phyloP scores from a whole-genome alignment of 2,888 invertebrate species.

The Caenorhabditis becei region DNA sequence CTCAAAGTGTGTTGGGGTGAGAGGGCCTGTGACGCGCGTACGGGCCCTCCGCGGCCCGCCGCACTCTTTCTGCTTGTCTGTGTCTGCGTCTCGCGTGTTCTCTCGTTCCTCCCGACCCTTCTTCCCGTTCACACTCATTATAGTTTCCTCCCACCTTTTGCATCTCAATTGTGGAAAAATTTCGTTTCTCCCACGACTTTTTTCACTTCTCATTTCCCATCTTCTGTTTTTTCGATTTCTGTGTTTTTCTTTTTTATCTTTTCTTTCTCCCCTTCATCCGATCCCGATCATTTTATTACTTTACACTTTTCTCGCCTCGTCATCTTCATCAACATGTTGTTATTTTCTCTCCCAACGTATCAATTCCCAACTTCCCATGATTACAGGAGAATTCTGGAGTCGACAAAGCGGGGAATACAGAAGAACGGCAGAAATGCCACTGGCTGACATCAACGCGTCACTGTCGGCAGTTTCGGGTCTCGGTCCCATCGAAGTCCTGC shows the following conservation, averaged over 20 bases:
- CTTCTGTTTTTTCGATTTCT: not conserved
- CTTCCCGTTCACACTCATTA: conserved; percentile 50
- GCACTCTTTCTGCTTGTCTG: conserved; percentile 38
- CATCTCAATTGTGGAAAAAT: not conserved
- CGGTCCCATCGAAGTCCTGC: conserved; percentile 48
- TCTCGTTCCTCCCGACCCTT: conserved; percentile 8
- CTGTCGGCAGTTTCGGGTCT: conserved; percentile 36
- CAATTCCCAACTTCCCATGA: not conserved
- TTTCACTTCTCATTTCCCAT: not conserved
- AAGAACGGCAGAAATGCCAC: conserved; percentile 51
- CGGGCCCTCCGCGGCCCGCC: conserved; percentile 17
- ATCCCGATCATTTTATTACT: conserved; percentile 28
- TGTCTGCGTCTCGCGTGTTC: conserved; percentile 22
- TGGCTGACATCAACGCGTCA: conserved; percentile 53
- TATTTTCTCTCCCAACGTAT: not conserved
- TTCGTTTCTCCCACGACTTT: conserved; percentile 32
- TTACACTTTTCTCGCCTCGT: conserved; percentile 56
- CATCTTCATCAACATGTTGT: conserved; percentile 13
- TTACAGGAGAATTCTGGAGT: conserved; percentile 35
- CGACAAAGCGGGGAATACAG: not conserved
- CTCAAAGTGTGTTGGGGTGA: conserved; percentile 44
- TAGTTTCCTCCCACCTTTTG: conserved; percentile 24
- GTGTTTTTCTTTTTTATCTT: not conserved
- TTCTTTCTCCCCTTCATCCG: not conserved
- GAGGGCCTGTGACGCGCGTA: conserved; percentile 28